Conservation (phyloP, 2,113 vertebrate species). For the mouse (Mus musculus) region DNA sequence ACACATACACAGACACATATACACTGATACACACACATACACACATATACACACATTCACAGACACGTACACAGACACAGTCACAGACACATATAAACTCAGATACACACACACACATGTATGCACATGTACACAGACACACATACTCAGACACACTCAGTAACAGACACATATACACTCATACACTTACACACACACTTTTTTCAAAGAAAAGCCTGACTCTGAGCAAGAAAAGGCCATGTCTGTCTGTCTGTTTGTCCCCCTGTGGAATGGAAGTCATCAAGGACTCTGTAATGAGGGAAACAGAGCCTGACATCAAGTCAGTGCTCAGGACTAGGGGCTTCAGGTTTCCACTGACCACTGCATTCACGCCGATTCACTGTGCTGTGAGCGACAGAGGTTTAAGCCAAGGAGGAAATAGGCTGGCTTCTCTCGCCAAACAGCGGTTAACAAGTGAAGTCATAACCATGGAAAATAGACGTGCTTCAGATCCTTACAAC, state of each 20-base stretch:
- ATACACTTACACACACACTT: background rate
- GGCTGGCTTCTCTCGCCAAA: background rate
- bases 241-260: background rate
- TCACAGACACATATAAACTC: no score
- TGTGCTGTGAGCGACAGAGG: background rate
- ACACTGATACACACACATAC: no score
- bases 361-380: background rate
- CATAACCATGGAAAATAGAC: background rate
- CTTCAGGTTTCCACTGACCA: background rate
- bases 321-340: background rate
- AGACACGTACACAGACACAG: background rate
- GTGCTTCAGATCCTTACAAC: background rate
- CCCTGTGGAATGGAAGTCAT: background rate
- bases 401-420: background rate
- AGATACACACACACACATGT: no score
- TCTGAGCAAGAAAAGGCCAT: background rate
- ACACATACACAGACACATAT: background rate
- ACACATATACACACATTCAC: background rate
- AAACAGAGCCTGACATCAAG: background rate
- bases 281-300: background rate
- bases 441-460: background rate
- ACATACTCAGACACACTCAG: no score
- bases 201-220: background rate
- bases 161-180: no score
- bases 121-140: background rate